Evolutionary conservation across 2,888 invertebrate species (phyloP).

Genomic region (Ichneumon xanthorius): DNA sequence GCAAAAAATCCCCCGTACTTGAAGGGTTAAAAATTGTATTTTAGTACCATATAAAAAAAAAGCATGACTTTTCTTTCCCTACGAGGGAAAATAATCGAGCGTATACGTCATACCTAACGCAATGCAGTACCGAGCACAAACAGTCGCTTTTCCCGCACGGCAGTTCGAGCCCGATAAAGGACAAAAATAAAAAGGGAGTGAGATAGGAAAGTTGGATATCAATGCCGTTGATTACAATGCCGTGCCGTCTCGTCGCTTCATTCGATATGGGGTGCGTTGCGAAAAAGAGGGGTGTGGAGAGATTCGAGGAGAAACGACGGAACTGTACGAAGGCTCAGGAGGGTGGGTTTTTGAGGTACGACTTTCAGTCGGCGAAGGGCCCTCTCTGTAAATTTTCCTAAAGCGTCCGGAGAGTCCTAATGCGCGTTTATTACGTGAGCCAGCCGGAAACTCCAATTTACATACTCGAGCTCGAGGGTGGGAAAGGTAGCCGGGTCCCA

Average conservation of each 20-base stretch:
- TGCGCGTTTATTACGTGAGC: conserved; percentile 73
- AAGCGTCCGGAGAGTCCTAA: conserved; percentile 67
- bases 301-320: conserved; percentile 44
- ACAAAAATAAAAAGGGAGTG: conserved; percentile 5
- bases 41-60: too few relatives aligned
- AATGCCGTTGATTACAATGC: conserved; percentile 71
- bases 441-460: conserved; percentile 74
- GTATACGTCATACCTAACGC: not conserved
- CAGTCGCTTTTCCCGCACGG: not conserved
- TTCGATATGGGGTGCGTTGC: conserved; percentile 40
- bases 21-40: too few relatives aligned
- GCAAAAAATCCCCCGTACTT: too few relatives aligned
- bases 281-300: conserved; percentile 28
- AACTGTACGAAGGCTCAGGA: conserved; percentile 22
- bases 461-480: conserved; percentile 64
- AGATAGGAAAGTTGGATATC: conserved; percentile 63
- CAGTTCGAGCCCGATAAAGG: not conserved
- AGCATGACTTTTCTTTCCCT: not conserved
- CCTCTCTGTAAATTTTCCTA: conserved; percentile 66
- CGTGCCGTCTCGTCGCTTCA: conserved; percentile 51
- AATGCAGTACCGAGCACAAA: not conserved
- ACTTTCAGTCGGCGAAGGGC: conserved; percentile 62
- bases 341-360: conserved; percentile 58
- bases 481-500: conserved; percentile 45
- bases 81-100: not conserved